Evolutionary conservation across 1,140 invertebrate species (phyloP).

Genomic region (Periplaneta americana): DNA sequence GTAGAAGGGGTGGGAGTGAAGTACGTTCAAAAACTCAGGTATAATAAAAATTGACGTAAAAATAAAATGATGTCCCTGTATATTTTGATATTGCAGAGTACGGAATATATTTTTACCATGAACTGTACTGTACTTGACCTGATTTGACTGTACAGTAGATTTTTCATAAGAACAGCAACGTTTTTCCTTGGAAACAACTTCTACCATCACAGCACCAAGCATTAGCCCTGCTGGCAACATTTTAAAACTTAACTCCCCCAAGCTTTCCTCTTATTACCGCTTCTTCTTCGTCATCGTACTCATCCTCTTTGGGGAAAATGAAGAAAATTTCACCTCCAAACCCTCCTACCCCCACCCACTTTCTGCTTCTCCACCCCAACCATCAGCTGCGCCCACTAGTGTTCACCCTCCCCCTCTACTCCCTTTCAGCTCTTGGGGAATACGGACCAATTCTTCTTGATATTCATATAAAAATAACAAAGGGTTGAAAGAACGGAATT

Average conservation of each 20-base stretch:
- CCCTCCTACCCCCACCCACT: too few species aligned
- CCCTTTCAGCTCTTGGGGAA: background rate
- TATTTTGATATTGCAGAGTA: too few species aligned
- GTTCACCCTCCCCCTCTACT: background rate
- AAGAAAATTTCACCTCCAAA: background rate
- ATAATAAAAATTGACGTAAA: too few species aligned
- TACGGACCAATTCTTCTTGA: background rate
- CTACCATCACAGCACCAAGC: background rate
- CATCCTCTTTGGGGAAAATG: background rate
- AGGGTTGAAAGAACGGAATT: background rate
- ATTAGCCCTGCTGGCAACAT: background rate
- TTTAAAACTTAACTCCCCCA: background rate
- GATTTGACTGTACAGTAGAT: background rate
- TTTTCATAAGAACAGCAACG: background rate
- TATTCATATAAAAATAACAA: background rate
- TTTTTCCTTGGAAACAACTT: background rate
- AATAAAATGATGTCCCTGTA: too few species aligned
- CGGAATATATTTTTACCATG: too few species aligned
- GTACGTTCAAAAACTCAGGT: too few species aligned
- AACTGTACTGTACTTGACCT: background rate
- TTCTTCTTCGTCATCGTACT: background rate
- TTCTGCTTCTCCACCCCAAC: background rate
- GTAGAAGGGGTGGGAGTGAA: too few species aligned
- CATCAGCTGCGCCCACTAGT: background rate
- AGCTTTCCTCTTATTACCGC: background rate